Evolutionary conservation across 2,888 invertebrate genomes (phyloP), one percentile per base, ranked within the genome.

Genomic region (Sesamia inferens): DNA sequence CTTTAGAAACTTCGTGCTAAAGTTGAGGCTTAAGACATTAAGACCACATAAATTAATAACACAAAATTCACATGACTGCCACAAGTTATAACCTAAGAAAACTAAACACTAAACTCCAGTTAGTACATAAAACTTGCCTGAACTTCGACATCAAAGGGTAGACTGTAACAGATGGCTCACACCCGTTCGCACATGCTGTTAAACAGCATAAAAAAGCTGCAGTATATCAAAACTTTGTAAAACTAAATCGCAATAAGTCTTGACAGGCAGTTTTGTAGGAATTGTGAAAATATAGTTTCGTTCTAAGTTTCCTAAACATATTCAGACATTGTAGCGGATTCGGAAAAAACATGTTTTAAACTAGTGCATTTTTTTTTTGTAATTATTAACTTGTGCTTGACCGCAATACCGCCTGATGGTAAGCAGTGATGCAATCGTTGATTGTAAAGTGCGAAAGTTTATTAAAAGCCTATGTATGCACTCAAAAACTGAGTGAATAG

Each of bases 151-250:
- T 44, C 59, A 58, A 76, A 77, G 79, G 74, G 75, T 74, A 77
- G 51, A 68, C 19, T 16, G 83, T 78, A 83, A 82, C 87, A 85
- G 79, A 85, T 87, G 88, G 79, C 74, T 11, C 24, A 51, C 63
- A 71, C 70, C 55, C 71, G 71, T 77, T 72, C 72, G 68, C 79
- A 84, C 66, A 76, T 61, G 69, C 61, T 69, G 78, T 69, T 74
- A 69, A 78, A 73, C 70, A 78, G 75, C 59, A 74, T 81, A 86
- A 84, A 87, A 44, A 85, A 86, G 85, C 77, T 84, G 84, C 87
- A 87, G 79, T 88, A 72, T 88, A 89, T 88, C 88, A 88, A 83
- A 88, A 88, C 85, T 88, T 79, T 71, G 19, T 42, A 11, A 31
- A 82, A 74, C 75, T 85, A 61, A 68, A 67, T 81, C 68, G 78